Conservation (phyloP, 2,113 vertebrate genomes). For the Protomyctophum bolini region DNA sequence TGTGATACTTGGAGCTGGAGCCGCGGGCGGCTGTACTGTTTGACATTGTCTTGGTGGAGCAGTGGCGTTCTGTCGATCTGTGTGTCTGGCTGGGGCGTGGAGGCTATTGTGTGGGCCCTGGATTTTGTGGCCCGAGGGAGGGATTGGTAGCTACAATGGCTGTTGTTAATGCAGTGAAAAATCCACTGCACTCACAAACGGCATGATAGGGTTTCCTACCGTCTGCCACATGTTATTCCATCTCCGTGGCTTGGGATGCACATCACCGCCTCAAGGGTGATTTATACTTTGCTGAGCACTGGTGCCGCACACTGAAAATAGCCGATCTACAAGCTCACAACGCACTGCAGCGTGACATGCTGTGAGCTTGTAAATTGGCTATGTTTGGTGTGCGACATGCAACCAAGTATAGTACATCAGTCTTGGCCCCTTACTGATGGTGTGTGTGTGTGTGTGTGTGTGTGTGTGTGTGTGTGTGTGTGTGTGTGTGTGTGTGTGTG, state of each 20-base stretch:
- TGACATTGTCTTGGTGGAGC: constrained; percentile 14
- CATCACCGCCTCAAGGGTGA: not conserved
- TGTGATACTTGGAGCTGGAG: constrained; percentile 14
- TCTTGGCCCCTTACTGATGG: not conserved
- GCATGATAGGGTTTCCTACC: constrained; percentile 60
- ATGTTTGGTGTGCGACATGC: not conserved
- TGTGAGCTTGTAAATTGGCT: too few relatives aligned
- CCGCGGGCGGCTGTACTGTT: constrained; percentile 11
- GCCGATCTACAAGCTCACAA: too few relatives aligned
- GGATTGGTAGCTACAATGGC: constrained; percentile 53
- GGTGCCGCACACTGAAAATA: too few relatives aligned
- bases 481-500: too few relatives aligned
- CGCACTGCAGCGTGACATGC: too few relatives aligned
- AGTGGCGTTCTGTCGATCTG: constrained; percentile 6
- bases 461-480: too few relatives aligned
- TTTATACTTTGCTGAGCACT: too few relatives aligned
- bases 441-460: too few relatives aligned
- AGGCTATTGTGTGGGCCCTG: constrained; percentile 54
- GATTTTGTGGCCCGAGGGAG: constrained; percentile 53
- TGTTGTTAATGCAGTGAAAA: constrained; percentile 29
- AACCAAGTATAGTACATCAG: not conserved
- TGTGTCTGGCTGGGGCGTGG: constrained; percentile 53
- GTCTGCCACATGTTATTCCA: constrained; percentile 58
- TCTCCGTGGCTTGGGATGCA: constrained; percentile 17
- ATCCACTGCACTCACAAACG: constrained; percentile 44